A percentile compares a stretch with the other conserved stretches of the same genome.
These are phyloP conservation scores for Wasmannia auropunctata DNA, from an alignment of 1,140 invertebrate genomes.

Conservation along the genomic window DNA sequence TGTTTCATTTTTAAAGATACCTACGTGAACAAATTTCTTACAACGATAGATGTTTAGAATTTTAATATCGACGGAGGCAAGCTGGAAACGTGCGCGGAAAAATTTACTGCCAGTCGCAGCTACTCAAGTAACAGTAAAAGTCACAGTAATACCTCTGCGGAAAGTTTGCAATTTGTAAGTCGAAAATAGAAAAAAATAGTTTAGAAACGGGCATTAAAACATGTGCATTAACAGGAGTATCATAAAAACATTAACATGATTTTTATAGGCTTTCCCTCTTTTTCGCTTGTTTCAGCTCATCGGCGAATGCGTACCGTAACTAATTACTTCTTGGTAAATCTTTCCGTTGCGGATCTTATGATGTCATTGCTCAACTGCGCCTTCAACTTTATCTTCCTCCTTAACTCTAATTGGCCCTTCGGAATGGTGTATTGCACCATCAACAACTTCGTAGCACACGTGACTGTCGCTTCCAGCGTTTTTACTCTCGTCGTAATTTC, in stretches of 20 bases:
- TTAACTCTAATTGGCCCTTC: constrained; percentile 94
- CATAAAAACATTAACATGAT: constrained; percentile 8
- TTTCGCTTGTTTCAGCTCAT: constrained; percentile 85
- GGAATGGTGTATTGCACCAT: constrained; percentile 93
- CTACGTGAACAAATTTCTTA: neutral
- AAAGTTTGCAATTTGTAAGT: neutral
- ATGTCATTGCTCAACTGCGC: constrained; percentile 95
- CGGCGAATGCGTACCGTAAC: constrained; percentile 96
- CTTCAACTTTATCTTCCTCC: constrained; percentile 96
- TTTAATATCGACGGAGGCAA: neutral
- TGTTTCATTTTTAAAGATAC: constrained; percentile 6
- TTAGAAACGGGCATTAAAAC: neutral
- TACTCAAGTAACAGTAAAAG: neutral
- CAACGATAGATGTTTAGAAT: neutral
- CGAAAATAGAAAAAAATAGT: neutral
- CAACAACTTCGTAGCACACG: constrained; percentile 95
- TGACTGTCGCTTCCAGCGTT: constrained; percentile 95
- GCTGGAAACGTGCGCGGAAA: neutral
- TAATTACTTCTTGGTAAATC: constrained; percentile 96
- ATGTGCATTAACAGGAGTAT: neutral
- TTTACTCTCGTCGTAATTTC: constrained; percentile 95
- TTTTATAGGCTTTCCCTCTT: neutral
- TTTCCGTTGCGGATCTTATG: constrained; percentile 95
- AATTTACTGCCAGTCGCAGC: neutral
- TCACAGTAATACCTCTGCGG: neutral